Percentiles rank a stretch among this genome's conserved stretches.
These are phyloP conservation scores for Tricholauxania praeusta DNA, from an alignment of 2,888 invertebrate genomes.

Conservation along the genomic window DNA sequence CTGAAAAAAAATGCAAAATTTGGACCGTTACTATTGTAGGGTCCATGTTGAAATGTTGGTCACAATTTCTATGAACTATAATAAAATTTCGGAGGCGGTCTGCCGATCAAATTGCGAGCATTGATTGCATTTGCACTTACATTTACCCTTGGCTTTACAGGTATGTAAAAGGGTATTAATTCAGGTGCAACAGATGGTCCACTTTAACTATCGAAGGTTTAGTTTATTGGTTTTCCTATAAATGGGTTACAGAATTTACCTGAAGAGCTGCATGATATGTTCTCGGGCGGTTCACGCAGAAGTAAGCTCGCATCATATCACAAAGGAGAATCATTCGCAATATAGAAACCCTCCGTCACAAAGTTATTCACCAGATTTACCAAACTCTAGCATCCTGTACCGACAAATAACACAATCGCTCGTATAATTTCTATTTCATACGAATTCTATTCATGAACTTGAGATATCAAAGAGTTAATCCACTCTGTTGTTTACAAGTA, in stretches of 20 bases:
- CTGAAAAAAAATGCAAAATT: too few species aligned
- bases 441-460: too few species aligned
- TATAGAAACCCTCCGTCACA: conserved; percentile 63
- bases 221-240: conserved; percentile 50
- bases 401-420: conserved; percentile 71
- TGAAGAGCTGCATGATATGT: conserved; percentile 63
- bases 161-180: conserved; percentile 56
- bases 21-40: too few species aligned
- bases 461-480: too few species aligned
- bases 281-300: conserved; percentile 48
- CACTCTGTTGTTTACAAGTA: too few species aligned
- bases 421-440: conserved; percentile 52
- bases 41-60: too few species aligned
- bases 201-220: conserved; percentile 66
- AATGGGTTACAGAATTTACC: conserved; percentile 44
- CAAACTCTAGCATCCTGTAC: conserved; percentile 69
- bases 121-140: too few species aligned
- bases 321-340: conserved; percentile 61
- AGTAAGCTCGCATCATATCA: conserved; percentile 57
- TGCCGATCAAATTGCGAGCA: too few species aligned
- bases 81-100: too few species aligned
- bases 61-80: too few species aligned
- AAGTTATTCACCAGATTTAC: conserved; percentile 69
- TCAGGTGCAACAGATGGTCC: conserved; percentile 54
- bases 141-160: conserved; percentile 46